A percentile compares a stretch with the other conserved stretches of the same genome.
Evolutionary conservation across 2,113 vertebrate species (phyloP).

Genomic region (Meriones unguiculatus): DNA sequence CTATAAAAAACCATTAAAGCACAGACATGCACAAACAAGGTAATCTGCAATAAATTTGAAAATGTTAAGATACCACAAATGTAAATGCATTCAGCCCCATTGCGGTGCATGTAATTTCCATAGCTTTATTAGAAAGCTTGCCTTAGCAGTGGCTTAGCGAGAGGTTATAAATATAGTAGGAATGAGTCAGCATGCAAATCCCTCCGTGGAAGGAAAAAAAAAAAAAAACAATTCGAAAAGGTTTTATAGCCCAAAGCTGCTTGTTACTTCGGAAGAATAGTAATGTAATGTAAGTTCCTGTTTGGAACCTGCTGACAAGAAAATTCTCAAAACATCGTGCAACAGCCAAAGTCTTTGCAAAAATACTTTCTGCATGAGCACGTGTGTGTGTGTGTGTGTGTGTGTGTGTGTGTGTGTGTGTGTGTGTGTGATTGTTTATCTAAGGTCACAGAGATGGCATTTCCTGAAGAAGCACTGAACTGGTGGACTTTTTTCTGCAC

Average conservation of each 20-base stretch:
- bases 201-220: conserved; percentile 83
- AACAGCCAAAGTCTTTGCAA: neutral
- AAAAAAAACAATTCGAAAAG: conserved; percentile 87
- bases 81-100: conserved; percentile 90
- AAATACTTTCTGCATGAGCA: neutral
- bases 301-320: conserved; percentile 87
- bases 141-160: conserved; percentile 83
- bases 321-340: conserved; percentile 84
- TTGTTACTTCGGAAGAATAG: conserved; percentile 89
- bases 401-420: neutral
- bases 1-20: conserved; percentile 90
- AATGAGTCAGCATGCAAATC: conserved; percentile 92
- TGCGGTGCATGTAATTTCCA: conserved; percentile 89
- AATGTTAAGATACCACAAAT: conserved; percentile 88
- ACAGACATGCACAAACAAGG: conserved; percentile 91
- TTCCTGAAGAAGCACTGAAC: conserved; percentile 69
- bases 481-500: conserved; percentile 47
- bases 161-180: conserved; percentile 89
- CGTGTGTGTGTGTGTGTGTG: neutral
- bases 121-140: conserved; percentile 90
- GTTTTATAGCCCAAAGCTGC: conserved; percentile 89
- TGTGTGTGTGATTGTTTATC: conserved; percentile 36
- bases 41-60: conserved; percentile 92
- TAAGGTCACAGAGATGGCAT: conserved; percentile 62
- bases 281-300: conserved; percentile 89